Evolutionary conservation across 2,797 vertebrate genomes (phyloP).

Genomic region (Mormyrops boulengeri): DNA sequence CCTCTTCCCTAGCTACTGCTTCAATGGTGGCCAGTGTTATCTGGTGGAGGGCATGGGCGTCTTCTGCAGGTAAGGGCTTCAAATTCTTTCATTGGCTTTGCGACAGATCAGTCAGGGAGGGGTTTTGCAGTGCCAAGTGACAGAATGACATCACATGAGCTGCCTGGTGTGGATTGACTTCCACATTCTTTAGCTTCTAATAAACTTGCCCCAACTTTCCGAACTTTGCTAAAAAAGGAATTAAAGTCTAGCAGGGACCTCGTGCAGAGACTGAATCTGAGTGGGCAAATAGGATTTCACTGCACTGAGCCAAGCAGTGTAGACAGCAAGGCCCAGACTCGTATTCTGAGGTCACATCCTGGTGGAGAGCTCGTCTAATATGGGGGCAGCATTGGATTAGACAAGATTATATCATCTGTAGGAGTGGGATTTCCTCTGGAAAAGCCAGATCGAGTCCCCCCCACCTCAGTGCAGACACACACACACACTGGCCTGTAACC

Average conservation of each 20-base stretch:
- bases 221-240: background rate
- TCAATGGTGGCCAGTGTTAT: constrained; percentile 84
- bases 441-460: background rate
- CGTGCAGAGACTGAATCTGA: background rate
- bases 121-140: background rate
- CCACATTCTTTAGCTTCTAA: background rate
- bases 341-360: background rate
- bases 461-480: background rate
- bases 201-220: background rate
- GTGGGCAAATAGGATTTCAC: background rate
- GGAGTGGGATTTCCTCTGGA: background rate
- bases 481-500: background rate
- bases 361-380: constrained; percentile 2
- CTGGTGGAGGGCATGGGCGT: constrained; percentile 79
- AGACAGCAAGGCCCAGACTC: background rate
- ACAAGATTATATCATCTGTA: background rate
- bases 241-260: background rate
- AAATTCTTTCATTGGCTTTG: background rate
- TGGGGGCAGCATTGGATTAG: background rate
- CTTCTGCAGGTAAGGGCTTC: constrained; percentile 79
- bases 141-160: background rate
- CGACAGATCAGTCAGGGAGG: background rate
- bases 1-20: constrained; percentile 77
- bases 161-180: background rate
- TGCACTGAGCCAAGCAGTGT: background rate